Evolutionary conservation across 2,888 invertebrate species (phyloP), one percentile per base, ranked within the genome.

Genomic region (Sinentomon sp.): DNA sequence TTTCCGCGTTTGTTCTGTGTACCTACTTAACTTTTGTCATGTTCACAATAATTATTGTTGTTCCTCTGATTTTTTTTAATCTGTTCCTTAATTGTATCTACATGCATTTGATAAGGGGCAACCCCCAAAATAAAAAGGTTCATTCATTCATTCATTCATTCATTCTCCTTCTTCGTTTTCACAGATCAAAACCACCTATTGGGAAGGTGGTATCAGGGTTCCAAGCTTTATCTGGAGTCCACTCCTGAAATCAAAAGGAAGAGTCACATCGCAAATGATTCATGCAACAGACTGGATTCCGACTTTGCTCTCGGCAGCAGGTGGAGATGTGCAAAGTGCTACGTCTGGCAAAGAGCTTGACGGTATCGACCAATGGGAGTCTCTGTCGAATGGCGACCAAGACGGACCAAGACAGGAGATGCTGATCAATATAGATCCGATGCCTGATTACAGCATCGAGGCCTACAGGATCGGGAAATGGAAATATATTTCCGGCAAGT

Each of bases 361-460:
- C 50, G 85, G 85, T 0, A 45, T 69, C 2, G 63, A 74, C 47
- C 53, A 69, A 36, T 87, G 85, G 85, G 47, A 61, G 2, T 58
- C 66, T 2, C 49, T 85, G n/a, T 63, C 65, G 0, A 50, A 62
- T 7, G 62, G 74, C 47, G 44, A 48, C 10, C 43, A 53, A 1
- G 71, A 76, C 0, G n/a, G n/a, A n/a, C 57, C 60, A 1, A 57
- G 83, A 27, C 61, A 52, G 1, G 61, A 61, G 14, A 54, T 82
- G 13, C 56, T 87, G 1, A 83, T 83, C 49, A 85, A 85, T 48
- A 87, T 89, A 32, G 87, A 89, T 48, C 70, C 76, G 43, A 62
- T 66, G n/a, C n/a, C n/a, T n/a, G n/a, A n/a, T 27, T 66, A 60
- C 48, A 66, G 68, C 4, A 66, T 63, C 41, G 65, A 75, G 0